Evolutionary conservation across 2,113 vertebrate genomes (phyloP).

Genomic region (Microcebus griseorufus): DNA sequence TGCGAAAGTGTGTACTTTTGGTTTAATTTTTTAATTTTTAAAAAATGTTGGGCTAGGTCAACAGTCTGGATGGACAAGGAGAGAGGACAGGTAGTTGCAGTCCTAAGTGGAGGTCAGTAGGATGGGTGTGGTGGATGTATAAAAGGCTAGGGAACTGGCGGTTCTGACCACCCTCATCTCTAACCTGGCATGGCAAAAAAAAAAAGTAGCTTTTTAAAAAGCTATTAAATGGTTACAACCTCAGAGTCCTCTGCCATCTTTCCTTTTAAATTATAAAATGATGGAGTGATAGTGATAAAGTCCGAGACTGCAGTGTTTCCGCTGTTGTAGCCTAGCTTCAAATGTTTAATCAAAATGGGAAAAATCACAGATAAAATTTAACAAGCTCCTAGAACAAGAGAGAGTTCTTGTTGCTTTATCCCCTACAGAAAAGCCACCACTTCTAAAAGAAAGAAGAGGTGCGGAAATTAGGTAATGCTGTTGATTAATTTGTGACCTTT

Average conservation of each 20-base stretch:
- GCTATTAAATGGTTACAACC: not conserved
- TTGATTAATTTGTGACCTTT: conserved; percentile 3
- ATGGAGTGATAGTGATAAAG: not conserved
- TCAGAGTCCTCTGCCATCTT: not conserved
- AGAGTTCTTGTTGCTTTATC: not conserved
- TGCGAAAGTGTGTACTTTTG: not conserved
- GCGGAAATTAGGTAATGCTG: not conserved
- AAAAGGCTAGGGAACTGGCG: not conserved
- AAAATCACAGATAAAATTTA: conserved; percentile 10
- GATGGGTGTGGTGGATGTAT: fast-evolving
- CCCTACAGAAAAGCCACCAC: not conserved
- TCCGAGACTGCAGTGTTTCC: not conserved
- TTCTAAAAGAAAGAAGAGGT: not conserved
- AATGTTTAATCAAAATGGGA: conserved; percentile 16
- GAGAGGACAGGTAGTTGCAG: not conserved
- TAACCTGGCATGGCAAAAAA: not conserved
- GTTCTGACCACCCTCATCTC: not conserved
- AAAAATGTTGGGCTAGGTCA: not conserved
- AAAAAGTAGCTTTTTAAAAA: not conserved
- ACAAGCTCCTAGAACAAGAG: not conserved
- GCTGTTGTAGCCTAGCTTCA: not conserved
- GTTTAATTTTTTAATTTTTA: not conserved
- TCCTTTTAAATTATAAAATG: not conserved
- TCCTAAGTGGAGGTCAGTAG: not conserved
- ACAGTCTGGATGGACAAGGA: not conserved